Base-by-base conservation (phyloP, 64 coral and sea anemone species). In the Orbicella faveolata region DNA sequence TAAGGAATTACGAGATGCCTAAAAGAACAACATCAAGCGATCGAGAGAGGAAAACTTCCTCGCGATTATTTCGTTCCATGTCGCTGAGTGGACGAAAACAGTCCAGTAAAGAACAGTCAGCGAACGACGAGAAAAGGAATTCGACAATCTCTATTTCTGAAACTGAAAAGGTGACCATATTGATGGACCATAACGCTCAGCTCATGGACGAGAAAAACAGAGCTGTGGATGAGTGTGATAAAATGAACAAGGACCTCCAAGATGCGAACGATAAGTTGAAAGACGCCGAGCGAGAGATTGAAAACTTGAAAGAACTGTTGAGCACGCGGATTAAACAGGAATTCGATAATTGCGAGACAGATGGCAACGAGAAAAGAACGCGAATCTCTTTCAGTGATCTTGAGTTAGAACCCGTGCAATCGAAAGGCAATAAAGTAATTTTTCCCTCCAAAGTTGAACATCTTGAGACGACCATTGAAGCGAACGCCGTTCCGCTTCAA, bases 391-490 rank as follows among this genome's bases (percentile, higher is more conserved):
- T 72, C 7, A 85, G 82, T 66, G 82, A 85, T 14, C 73, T 83
- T 2, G 75, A 91, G 25, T 75, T 89, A 41, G 59, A 89, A 12
- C 67, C 73, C 6, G 81, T 70, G 35, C 68, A 87, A 52, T 44
- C 94, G 21, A 83, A 90, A 34, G 63, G 35, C 73, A 93, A 77
- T 13, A 78, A 87, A 52, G 74, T 94, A 20, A 77, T 97, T 64
- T 94, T 87, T 89, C 95, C 95, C 19, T 96, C 91, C 13, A 96
- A 96, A 79, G 89, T 97, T 19, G 95, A 94, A 75, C 91, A 97
- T 12, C 75, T 82, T 18, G 95, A 97, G 34, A 94, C 91, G 18
- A 94, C 90, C 9, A 94, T 97, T 37, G 92, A 93, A 76, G 95
- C 95, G 15, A 97, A 74, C 23, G 95, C 89, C 4, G 79, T 91